Evolutionary conservation across 2,113 vertebrate species (phyloP), one percentile per base, ranked within the genome.

Genomic region (Mionectes macconnelli): DNA sequence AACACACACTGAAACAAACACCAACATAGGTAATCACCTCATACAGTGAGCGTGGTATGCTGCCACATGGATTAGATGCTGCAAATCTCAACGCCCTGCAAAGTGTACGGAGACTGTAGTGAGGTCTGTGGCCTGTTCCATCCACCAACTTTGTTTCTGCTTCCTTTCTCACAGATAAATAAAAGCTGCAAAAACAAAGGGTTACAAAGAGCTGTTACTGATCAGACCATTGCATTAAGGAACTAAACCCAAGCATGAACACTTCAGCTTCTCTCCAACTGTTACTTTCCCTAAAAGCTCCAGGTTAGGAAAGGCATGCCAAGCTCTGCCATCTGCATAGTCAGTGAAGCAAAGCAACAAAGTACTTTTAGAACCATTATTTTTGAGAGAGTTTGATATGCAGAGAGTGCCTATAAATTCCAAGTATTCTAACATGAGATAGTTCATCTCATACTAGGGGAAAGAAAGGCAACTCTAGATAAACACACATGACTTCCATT

Each of bases 101-200:
- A 49, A 99, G 98, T 0, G 99, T 99, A 5, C 99, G 98, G 87
- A 99, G 98, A 80, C 99, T 99, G 84, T 99, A 99, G 96, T 99
- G 99, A 83, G 99, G 99, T 87, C 97, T 98, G 96, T 99, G 99
- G 39, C 99, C 99, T 0, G 98, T 99, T 10, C 99, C 99, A 35
- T 99, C 99, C 94, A 99, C 98, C 95, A 99, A 90, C 31, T 97
- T 98, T 8, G 97, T 93, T 68, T 84, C 96, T 37, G 98, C 98
- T 83, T 99, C 98, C 78, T 98, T 99, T 74, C 99, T 98, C 79
- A 99, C 98, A 14, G 98, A 93, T 84, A 99, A 97, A 96, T 99
- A 99, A 96, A 99, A 99, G 89, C 99, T 99, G 94, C 6, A 93
- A 97, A 97, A 78, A 83, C 10, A 94, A 66, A 74, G 12, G 21